These are phyloP conservation scores for Clepsis dumicolana DNA, from an alignment of 2,888 invertebrate genomes.

Conservation along the genomic window DNA sequence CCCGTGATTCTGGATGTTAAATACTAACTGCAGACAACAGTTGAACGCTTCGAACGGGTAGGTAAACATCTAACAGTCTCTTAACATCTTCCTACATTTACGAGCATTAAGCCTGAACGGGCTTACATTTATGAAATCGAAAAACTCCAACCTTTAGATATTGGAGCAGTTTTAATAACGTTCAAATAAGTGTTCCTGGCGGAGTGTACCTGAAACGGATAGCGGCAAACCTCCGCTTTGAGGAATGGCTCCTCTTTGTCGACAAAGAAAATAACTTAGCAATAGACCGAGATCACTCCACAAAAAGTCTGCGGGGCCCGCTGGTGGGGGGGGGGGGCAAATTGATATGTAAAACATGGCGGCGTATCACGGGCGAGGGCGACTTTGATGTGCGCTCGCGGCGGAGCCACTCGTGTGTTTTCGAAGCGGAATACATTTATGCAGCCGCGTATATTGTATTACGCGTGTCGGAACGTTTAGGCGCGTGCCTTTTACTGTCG, in stretches of 20 bases:
- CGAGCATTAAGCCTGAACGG: background rate
- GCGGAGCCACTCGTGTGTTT: conserved; percentile 36
- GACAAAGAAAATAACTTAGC: conserved; percentile 38
- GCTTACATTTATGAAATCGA: conserved; percentile 11
- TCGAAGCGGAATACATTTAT: conserved; percentile 38
- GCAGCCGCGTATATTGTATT: conserved; percentile 38
- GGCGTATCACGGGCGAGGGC: conserved; percentile 23
- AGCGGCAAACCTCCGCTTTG: conserved; percentile 11
- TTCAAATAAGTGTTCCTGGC: conserved; percentile 6
- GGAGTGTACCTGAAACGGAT: background rate
- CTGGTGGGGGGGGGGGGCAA: background rate
- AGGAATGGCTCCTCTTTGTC: conserved; percentile 32
- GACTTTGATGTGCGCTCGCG: conserved; percentile 38
- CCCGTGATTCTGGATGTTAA: background rate
- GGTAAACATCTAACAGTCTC: background rate
- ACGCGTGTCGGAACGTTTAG: conserved; percentile 37
- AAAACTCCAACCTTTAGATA: conserved; percentile 14
- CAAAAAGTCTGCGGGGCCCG: conserved; percentile 20
- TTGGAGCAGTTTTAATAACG: conserved; percentile 25
- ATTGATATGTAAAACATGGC: conserved; percentile 41
- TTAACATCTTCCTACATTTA: background rate
- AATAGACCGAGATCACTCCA: conserved; percentile 31
- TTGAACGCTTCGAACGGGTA: background rate
- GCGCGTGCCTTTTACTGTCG: conserved; percentile 22
- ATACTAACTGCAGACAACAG: background rate